These are phyloP conservation scores for Hemibagrus guttatus DNA, from an alignment of 2,797 vertebrate genomes.

Conservation along the genomic window DNA sequence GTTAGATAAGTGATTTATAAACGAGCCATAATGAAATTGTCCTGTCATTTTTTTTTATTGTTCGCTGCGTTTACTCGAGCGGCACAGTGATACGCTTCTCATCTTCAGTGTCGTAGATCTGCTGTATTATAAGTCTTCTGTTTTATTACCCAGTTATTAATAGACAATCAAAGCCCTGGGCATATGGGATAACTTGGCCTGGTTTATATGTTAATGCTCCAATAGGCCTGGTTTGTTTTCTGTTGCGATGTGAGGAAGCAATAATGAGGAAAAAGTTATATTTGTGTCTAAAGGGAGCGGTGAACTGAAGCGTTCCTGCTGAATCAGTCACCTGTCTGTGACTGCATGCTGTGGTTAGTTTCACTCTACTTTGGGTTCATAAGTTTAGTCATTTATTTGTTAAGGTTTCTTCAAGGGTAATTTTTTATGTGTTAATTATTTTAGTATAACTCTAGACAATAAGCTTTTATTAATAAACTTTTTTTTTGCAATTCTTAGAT, in stretches of 20 bases:
- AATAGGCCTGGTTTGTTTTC: neutral
- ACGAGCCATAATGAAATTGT: neutral
- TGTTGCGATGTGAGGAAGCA: neutral
- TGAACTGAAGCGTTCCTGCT: neutral
- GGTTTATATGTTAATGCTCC: neutral
- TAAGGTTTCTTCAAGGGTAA: neutral
- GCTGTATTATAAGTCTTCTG: neutral
- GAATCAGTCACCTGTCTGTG: neutral
- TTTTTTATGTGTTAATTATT: neutral
- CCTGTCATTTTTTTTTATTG: neutral
- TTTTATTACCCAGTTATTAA: conserved; percentile 2
- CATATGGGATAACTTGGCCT: neutral
- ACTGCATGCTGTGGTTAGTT: neutral
- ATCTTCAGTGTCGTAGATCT: neutral
- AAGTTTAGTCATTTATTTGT: neutral
- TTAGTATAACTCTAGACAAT: no score
- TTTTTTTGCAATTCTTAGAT: neutral
- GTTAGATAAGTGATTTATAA: neutral
- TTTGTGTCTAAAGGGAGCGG: neutral
- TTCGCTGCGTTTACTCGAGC: neutral
- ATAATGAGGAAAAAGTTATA: neutral
- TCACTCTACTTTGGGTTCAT: neutral
- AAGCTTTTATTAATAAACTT: neutral
- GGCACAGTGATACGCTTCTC: neutral
- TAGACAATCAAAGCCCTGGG: neutral